These are phyloP conservation scores for Saguinus midas DNA, from an alignment of 2,113 vertebrate genomes.

Conservation along the genomic window DNA sequence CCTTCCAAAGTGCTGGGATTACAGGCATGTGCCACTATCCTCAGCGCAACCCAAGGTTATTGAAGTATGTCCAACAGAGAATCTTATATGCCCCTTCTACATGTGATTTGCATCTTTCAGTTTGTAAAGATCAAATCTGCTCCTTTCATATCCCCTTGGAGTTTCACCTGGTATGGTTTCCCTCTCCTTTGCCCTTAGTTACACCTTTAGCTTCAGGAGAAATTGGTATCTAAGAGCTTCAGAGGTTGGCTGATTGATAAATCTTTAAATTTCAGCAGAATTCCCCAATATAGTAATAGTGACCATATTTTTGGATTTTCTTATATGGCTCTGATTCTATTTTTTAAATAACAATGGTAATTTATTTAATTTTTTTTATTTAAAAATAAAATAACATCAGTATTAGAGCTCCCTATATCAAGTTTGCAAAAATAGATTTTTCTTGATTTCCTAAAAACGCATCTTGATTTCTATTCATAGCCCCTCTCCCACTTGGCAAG, in stretches of 20 bases:
- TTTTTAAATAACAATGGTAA: not conserved
- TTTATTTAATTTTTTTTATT: not conserved
- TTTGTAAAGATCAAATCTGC: not conserved
- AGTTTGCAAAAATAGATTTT: not conserved
- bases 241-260: not conserved
- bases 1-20: too few species aligned
- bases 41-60: not conserved
- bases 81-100: not conserved
- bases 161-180: not conserved
- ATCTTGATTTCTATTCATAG: not conserved
- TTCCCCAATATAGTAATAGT: not conserved
- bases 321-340: not conserved
- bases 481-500: not conserved
- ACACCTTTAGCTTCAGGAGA: not conserved
- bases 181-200: not conserved
- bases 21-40: too few species aligned
- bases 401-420: not conserved
- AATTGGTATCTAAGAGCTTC: not conserved
- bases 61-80: not conserved
- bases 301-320: not conserved
- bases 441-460: not conserved
- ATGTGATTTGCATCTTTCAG: not conserved
- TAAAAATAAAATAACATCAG: not conserved
- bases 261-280: not conserved
- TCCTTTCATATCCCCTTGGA: not conserved